A percentile compares a stretch with the other conserved stretches of the same genome.
These are phyloP conservation scores for Anomalospiza imberbis DNA, from an alignment of 2,797 vertebrate species.

Conservation along the genomic window DNA sequence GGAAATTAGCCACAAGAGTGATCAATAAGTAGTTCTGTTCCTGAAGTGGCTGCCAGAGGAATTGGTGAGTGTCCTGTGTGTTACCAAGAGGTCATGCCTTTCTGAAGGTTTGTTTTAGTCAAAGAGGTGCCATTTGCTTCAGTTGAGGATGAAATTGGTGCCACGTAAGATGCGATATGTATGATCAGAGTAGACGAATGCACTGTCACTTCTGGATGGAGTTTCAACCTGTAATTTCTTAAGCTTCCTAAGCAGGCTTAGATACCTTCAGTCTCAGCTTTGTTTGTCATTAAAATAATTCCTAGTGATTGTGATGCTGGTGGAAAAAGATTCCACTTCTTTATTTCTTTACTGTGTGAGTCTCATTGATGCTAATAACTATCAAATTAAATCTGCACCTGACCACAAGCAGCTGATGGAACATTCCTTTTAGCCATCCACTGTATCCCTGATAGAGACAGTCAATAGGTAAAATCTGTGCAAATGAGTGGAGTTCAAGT, in stretches of 20 bases:
- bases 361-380: neutral
- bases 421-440: neutral
- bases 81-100: neutral
- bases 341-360: neutral
- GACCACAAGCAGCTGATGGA: neutral
- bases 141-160: neutral
- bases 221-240: neutral
- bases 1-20: neutral
- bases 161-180: fast-evolving
- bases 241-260: neutral
- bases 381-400: neutral
- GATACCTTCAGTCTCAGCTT: neutral
- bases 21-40: neutral
- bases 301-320: neutral
- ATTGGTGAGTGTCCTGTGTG: neutral
- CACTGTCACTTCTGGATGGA: neutral
- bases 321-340: neutral
- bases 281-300: neutral
- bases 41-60: neutral
- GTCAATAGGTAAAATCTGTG: constrained; percentile 51
- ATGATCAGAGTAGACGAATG: neutral
- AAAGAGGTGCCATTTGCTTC: neutral
- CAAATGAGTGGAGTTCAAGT: constrained; percentile 56
- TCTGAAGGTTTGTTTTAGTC: neutral
- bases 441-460: neutral